These are phyloP conservation scores for Petromus typicus DNA, from an alignment of 2,113 vertebrate species.

Conservation along the genomic window DNA sequence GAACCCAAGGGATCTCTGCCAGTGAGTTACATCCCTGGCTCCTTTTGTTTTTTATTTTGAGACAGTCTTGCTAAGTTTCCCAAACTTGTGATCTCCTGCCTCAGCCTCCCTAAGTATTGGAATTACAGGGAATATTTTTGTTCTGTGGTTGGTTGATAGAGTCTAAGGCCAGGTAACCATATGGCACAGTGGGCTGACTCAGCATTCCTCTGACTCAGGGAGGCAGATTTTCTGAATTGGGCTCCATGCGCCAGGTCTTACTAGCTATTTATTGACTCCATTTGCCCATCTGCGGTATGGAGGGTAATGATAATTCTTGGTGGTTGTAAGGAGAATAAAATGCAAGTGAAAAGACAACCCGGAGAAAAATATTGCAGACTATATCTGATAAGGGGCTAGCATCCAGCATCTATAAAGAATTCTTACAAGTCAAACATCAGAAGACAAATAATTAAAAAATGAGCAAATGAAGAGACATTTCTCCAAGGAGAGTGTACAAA, in stretches of 20 bases:
- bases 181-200: no score
- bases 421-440: background rate
- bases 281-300: background rate
- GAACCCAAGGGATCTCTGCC: background rate
- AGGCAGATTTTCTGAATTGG: background rate
- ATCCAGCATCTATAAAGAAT: background rate
- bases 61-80: background rate
- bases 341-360: background rate
- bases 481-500: background rate
- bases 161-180: background rate
- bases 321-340: conserved; percentile 7
- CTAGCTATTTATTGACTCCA: background rate
- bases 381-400: background rate
- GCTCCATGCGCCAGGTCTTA: background rate
- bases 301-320: background rate
- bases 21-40: background rate
- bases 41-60: background rate
- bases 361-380: conserved; percentile 1
- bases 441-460: background rate
- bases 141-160: background rate
- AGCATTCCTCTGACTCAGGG: background rate
- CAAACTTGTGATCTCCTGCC: background rate
- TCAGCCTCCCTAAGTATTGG: background rate
- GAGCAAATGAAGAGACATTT: background rate
- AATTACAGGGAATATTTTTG: background rate